Conservation (phyloP, 2,797 vertebrate genomes). For the Tokudaia tokunoshimensis region DNA sequence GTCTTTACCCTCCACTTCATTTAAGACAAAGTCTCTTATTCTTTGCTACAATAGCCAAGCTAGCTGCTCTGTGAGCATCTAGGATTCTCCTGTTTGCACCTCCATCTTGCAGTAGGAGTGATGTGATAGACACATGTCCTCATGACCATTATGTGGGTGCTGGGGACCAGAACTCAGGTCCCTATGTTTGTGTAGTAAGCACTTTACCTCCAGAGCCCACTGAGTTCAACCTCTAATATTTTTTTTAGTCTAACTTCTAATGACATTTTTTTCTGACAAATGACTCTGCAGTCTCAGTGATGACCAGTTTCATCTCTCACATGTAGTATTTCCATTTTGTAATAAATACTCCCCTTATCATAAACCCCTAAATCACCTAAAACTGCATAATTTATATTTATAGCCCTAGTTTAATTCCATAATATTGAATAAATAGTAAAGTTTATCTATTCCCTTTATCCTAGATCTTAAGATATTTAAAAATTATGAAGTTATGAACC, state of each 20-base stretch:
- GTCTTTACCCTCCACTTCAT: too few species aligned
- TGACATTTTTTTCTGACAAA: background rate
- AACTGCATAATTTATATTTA: background rate
- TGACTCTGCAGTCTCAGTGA: background rate
- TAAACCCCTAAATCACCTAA: background rate
- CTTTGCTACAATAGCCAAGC: too few species aligned
- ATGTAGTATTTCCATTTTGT: background rate
- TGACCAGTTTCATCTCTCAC: background rate
- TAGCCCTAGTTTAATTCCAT: background rate
- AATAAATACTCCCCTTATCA: background rate
- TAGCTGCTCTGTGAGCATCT: background rate
- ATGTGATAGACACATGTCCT: background rate
- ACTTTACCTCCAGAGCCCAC: background rate
- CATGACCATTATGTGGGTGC: too few species aligned
- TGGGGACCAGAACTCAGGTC: too few species aligned
- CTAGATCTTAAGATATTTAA: constrained; percentile 44
- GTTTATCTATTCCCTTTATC: background rate
- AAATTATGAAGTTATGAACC: background rate
- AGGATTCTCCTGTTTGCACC: background rate
- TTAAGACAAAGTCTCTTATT: background rate
- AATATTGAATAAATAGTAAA: constrained; percentile 15
- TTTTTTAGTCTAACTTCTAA: too few species aligned
- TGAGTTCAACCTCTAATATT: background rate
- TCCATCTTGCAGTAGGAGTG: background rate
- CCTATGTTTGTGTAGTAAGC: background rate